Evolutionary conservation across 2,797 vertebrate species (phyloP).

Genomic region (Amblyraja radiata): DNA sequence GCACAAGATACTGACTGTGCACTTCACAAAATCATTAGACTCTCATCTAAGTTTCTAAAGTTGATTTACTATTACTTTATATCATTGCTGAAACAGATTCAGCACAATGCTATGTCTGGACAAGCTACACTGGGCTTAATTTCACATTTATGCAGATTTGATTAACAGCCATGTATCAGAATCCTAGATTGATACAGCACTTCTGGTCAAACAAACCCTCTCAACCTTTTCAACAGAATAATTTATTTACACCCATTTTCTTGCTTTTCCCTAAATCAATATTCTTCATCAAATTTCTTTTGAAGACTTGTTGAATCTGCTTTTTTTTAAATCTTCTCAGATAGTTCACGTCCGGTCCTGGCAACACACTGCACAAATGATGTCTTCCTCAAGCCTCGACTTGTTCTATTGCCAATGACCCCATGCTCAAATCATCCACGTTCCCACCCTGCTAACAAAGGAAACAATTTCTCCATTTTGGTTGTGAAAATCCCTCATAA

Average conservation of each 20-base stretch:
- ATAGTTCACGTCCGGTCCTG: not conserved
- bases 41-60: constrained; percentile 10
- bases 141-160: constrained; percentile 24
- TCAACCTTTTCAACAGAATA: not conserved
- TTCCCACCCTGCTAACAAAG: not conserved
- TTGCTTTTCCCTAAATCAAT: not conserved
- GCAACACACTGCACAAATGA: not conserved
- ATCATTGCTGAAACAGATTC: constrained; percentile 14
- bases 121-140: constrained; percentile 15
- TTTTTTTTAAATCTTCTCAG: not conserved
- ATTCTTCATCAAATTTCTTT: not conserved
- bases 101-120: constrained; percentile 1
- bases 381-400: too few relatives aligned
- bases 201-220: not conserved
- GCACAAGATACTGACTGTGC: constrained; percentile 9
- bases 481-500: not conserved
- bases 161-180: not conserved
- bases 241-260: not conserved
- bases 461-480: not conserved
- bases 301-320: not conserved
- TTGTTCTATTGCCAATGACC: not conserved
- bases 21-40: constrained; percentile 22
- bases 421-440: too few relatives aligned
- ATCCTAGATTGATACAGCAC: not conserved
- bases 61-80: not conserved